Percentiles rank a stretch among this genome's conserved stretches.
phyloP scores from a whole-genome alignment of 2,888 invertebrate species.

The Pseudococcus viburni region DNA sequence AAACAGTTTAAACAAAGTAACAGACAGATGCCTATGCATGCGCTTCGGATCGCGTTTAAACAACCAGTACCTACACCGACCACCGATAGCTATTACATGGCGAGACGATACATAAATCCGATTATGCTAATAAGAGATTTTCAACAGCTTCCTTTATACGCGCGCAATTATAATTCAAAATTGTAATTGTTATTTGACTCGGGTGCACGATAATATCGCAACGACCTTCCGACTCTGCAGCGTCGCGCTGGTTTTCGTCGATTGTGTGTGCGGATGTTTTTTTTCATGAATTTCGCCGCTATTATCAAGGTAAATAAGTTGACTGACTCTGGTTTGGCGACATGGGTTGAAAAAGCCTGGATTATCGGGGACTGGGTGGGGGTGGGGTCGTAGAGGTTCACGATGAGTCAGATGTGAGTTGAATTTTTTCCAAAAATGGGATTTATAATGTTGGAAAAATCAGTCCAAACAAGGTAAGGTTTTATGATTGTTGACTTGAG shows the following conservation, averaged over 20 bases:
- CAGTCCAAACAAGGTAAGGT: too few relatives aligned
- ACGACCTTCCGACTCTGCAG: slow-evolving; percentile 35
- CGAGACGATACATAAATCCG: slow-evolving; percentile 37
- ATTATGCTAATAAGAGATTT: slow-evolving; percentile 45
- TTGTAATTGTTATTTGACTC: slow-evolving; percentile 46
- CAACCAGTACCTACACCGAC: slow-evolving; percentile 10
- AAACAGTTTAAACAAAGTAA: background rate
- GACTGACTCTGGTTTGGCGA: background rate
- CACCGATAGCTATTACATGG: slow-evolving; percentile 24
- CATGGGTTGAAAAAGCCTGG: too few relatives aligned
- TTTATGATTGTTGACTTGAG: too few relatives aligned
- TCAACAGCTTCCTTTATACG: slow-evolving; percentile 38
- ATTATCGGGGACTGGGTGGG: too few relatives aligned
- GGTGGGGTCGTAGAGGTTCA: too few relatives aligned
- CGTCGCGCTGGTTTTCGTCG: background rate
- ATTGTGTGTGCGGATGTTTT: background rate
- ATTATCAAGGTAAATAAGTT: background rate
- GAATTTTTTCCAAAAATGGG: too few relatives aligned
- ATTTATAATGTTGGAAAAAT: too few relatives aligned
- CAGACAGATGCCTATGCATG: background rate
- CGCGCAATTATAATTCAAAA: slow-evolving; percentile 40
- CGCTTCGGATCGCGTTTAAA: background rate
- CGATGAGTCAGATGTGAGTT: too few relatives aligned
- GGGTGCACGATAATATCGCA: slow-evolving; percentile 23
- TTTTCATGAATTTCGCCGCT: background rate